phyloP scores from a whole-genome alignment of 1,140 invertebrate species.

The Pseudomyrmex cubaensis region DNA sequence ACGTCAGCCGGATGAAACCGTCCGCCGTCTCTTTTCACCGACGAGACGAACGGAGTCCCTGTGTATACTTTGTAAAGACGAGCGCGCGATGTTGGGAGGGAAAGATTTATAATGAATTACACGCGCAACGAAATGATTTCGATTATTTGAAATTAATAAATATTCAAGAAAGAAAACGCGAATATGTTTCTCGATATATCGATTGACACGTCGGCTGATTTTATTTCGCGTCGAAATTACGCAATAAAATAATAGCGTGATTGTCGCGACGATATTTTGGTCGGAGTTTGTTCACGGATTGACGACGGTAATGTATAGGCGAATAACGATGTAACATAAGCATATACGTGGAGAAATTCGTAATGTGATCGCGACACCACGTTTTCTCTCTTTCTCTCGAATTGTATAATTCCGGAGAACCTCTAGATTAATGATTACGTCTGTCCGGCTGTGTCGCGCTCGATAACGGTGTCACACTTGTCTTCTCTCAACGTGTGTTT shows the following conservation, averaged over 20 bases:
- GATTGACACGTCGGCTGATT: neutral
- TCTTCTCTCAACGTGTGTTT: neutral
- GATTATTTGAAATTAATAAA: too few relatives aligned
- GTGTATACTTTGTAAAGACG: neutral
- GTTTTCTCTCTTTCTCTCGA: conserved; percentile 5
- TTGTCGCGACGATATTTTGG: neutral
- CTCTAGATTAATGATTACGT: conserved; percentile 11
- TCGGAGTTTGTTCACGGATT: neutral
- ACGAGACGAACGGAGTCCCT: neutral
- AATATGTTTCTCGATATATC: too few relatives aligned
- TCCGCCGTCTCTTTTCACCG: conserved; percentile 47
- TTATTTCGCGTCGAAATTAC: neutral
- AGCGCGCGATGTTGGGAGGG: neutral
- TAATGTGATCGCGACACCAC: neutral
- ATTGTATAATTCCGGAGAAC: neutral
- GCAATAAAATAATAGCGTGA: conserved; percentile 21
- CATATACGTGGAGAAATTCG: neutral
- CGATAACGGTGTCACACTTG: conserved; percentile 26
- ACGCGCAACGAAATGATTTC: too few relatives aligned
- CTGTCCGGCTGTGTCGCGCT: neutral
- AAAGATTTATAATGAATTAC: too few relatives aligned
- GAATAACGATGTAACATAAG: conserved; percentile 17
- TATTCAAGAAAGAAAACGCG: neutral
- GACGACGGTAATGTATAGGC: neutral
- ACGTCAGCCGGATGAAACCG: conserved; percentile 59